Base-by-base conservation (phyloP, 2,797 vertebrate species). In the Craterocephalus amniculus region DNA sequence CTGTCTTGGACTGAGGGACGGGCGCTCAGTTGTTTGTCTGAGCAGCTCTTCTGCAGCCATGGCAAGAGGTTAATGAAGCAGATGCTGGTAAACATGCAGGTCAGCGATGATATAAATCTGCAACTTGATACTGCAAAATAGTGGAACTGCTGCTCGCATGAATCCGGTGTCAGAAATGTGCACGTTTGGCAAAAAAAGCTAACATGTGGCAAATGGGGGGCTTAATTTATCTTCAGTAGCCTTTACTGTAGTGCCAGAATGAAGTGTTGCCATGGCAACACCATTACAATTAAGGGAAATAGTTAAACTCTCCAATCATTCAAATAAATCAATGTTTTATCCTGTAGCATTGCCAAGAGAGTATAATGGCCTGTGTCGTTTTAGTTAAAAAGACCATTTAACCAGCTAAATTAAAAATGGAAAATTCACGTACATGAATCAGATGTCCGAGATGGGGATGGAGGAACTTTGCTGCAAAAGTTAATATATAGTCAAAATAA, bases 131-230 rank as follows among this genome's bases (percentile, higher is more conserved):
- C 34, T 60, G 80, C 70, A 72, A 74, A 52, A 70, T 20, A 61
- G 56, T 57, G 54, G 68, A 66, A 76, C 77, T 66, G 64, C 72
- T 75, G 66, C 54, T 83, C 66, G 43, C 58, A 58, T 31, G 74
- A 76, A 85, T 89, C 72, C 59, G 65, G 29, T 75, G 78, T 80
- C 84, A 78, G 81, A 84, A 81, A 87, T 63, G 64, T 76, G 81
- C 80, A 64, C 89, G 91, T 86, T 87, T 88, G 86, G 87, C 82
- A 81, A 74, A 88, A 84, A 48, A 63, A 80, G 67, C 70, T 84
- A 91, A 90, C 93, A 93, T 93, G 92, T 93, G 90, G 90, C 81
- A 84, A 93, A 92, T 88, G 87, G 86, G 80, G 80, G 24, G 70
- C 57, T 78, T 69, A 78, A 88, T 92, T 89, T 78, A 74, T 91